These are phyloP conservation scores for mouse (Mus musculus) DNA, from an alignment of 2,113 vertebrate species.

Conservation along the genomic window DNA sequence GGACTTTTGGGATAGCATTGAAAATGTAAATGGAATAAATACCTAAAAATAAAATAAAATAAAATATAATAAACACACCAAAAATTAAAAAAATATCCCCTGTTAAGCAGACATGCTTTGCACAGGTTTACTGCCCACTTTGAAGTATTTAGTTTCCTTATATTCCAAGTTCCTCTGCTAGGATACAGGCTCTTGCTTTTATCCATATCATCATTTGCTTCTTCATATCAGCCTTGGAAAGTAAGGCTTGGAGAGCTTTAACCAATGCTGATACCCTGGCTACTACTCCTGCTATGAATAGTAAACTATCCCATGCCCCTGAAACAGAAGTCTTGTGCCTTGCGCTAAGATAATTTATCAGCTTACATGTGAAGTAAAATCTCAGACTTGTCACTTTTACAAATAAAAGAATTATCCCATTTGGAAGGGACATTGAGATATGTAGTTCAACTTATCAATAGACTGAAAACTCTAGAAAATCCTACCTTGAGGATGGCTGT, in stretches of 20 bases:
- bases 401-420: not conserved
- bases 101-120: not conserved
- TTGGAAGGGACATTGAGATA: slow-evolving; percentile 8
- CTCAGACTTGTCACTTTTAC: not conserved
- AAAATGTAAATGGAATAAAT: no score
- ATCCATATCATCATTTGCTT: not conserved
- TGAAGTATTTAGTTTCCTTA: slow-evolving; percentile 30
- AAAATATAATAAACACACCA: no score
- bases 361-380: slow-evolving; percentile 39
- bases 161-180: not conserved
- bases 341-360: slow-evolving; percentile 18
- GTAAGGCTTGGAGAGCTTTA: not conserved
- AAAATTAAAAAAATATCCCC: not conserved
- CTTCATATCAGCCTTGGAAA: not conserved
- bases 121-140: not conserved
- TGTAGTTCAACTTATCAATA: not conserved
- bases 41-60: no score
- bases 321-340: not conserved
- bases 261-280: not conserved
- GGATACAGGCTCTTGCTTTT: not conserved
- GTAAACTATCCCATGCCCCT: slow-evolving; percentile 9
- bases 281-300: slow-evolving; percentile 11
- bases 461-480: slow-evolving; percentile 39
- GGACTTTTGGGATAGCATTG: no score
- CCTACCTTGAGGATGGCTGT: not conserved